phyloP scores from a whole-genome alignment of 1,140 invertebrate genomes.

The Eumeta japonica region DNA sequence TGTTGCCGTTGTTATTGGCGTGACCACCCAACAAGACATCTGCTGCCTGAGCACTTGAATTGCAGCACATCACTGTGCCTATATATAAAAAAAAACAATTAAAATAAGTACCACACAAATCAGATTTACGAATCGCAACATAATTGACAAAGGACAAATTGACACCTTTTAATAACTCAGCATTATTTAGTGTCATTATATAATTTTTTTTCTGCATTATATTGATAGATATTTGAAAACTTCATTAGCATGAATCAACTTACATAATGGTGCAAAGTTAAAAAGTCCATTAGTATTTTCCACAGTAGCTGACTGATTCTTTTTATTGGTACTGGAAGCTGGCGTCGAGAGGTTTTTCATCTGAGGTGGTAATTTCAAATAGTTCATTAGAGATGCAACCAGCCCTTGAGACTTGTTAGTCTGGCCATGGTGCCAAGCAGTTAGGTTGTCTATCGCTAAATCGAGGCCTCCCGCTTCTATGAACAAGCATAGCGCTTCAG shows the following conservation, averaged over 20 bases:
- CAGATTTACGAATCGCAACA: no score
- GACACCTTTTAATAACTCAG: no score
- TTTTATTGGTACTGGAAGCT: constrained; percentile 57
- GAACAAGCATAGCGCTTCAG: constrained; percentile 38
- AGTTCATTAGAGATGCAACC: constrained; percentile 51
- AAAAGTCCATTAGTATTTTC: constrained; percentile 68
- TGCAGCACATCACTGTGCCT: constrained; percentile 77
- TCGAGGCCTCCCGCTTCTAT: constrained; percentile 42
- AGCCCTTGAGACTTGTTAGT: constrained; percentile 37
- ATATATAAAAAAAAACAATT: no score
- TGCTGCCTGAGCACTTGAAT: constrained; percentile 82
- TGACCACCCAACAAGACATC: constrained; percentile 76
- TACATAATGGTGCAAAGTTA: constrained; percentile 86
- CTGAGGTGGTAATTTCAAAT: constrained; percentile 47
- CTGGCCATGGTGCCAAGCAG: constrained; percentile 39
- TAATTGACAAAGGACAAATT: no score
- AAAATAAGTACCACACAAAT: no score
- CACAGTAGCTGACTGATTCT: constrained; percentile 51
- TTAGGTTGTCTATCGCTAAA: constrained; percentile 48
- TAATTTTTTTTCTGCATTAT: no score
- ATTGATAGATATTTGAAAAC: no score
- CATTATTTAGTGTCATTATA: no score
- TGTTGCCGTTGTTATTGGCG: constrained; percentile 36
- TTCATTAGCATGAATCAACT: constrained; percentile 19
- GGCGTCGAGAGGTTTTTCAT: constrained; percentile 57